Evolutionary conservation across 2,888 invertebrate species (phyloP), one percentile per base, ranked within the genome.

Genomic region (Plebejus argus): DNA sequence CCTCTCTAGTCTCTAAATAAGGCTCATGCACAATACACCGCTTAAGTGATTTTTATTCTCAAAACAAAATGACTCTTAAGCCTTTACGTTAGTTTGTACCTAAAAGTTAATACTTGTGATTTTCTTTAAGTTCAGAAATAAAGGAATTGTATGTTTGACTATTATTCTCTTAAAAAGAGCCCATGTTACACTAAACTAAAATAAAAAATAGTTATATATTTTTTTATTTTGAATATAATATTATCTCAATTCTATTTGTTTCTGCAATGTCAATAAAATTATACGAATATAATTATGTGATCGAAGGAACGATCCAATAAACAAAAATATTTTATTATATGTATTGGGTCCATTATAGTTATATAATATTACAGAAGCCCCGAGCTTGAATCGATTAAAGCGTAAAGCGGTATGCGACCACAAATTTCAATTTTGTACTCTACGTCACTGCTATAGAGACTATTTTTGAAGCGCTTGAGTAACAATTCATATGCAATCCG

Each of bases 351-450:
- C 28, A 72, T 72, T 72, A 49, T 6, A n/a, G 71, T 72, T 12
- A 45, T 45, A 72, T 72, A 72, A 49, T 72, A 72, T 28, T 28
- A 15, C 72, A 72, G 15, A 72, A 72, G 72, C 35, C 20, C 71
- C 71, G n/a, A 70, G 71, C 72, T 72, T 23, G 49, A 72, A 72
- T 72, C 72, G 45, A 72, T 72, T 49, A 72, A 72, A 72, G 72
- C 39, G 72, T 49, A 72, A 72, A 72, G 23, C 20, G 72, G 72
- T 20, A 20, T 20, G 23, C 15, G 20, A 20, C 23, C 45, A 15
- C 45, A 23, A 72, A 20, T 15, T 45, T 23, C 10, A 15, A 72
- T 45, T 45, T 49, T 23, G 23, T 1, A 49, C 72, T 23, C 45
- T 72, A 23, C 5, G 8, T 5, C 45, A 23, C 45, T 49, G 49